phyloP scores from a whole-genome alignment of 2,888 invertebrate genomes.

The Pristionchus exspectatus region DNA sequence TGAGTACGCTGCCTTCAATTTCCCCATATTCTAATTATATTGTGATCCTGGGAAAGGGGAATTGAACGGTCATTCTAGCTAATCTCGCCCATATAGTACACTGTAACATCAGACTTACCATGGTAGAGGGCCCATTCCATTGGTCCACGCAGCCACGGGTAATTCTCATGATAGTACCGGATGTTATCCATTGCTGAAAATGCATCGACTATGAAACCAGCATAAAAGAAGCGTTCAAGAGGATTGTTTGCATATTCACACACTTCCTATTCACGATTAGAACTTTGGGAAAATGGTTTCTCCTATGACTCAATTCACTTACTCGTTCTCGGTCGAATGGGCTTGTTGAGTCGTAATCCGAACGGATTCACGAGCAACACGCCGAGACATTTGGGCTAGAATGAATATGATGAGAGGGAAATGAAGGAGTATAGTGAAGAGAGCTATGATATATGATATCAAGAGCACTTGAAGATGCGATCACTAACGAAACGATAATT shows the following conservation, averaged over 20 bases:
- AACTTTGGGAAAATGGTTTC: neutral
- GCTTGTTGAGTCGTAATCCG: slow-evolving; percentile 64
- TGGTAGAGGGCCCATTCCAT: slow-evolving; percentile 36
- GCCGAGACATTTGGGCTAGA: slow-evolving; percentile 55
- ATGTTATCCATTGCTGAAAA: slow-evolving; percentile 23
- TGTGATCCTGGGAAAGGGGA: neutral
- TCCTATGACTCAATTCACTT: neutral
- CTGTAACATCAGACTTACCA: neutral
- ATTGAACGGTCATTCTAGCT: no score
- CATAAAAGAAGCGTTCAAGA: neutral
- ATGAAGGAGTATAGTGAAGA: neutral
- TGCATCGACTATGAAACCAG: neutral
- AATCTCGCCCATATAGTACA: no score
- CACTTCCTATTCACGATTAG: neutral
- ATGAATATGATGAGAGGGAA: neutral
- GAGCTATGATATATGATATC: neutral
- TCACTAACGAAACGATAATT: neutral
- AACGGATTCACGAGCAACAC: slow-evolving; percentile 64
- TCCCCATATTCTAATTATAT: neutral
- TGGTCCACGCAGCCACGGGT: neutral
- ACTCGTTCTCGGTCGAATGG: slow-evolving; percentile 61
- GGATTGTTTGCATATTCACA: neutral
- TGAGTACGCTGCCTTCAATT: no score
- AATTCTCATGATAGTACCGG: slow-evolving; percentile 31
- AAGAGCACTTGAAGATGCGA: neutral